These are phyloP conservation scores for Discoglossus pictus DNA, from an alignment of 2,797 vertebrate species.

Conservation along the genomic window DNA sequence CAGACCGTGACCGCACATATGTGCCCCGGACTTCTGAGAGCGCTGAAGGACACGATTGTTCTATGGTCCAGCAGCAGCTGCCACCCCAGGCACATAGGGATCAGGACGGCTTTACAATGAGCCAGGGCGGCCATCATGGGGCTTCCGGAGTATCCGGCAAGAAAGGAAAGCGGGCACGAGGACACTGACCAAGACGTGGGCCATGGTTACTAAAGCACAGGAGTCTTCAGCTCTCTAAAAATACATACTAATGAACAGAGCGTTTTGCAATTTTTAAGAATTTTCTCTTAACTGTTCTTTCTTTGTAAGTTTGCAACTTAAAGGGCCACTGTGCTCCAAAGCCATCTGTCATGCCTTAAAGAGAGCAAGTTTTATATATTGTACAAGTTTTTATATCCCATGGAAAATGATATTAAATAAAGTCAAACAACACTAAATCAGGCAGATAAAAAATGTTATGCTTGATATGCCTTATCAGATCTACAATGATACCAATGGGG, in stretches of 20 bases:
- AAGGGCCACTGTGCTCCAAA: too few species aligned
- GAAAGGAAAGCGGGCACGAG: neutral
- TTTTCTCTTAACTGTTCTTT: neutral
- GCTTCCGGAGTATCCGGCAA: neutral
- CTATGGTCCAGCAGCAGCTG: slow-evolving; percentile 16
- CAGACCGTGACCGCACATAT: slow-evolving; percentile 21
- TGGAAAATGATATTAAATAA: too few species aligned
- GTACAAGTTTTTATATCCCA: too few species aligned
- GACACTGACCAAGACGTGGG: neutral
- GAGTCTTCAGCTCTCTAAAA: neutral
- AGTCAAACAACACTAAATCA: too few species aligned
- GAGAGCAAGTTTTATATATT: too few species aligned
- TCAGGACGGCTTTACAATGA: neutral
- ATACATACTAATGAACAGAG: neutral
- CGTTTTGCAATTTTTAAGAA: neutral
- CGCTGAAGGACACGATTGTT: slow-evolving; percentile 1
- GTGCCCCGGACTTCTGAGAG: slow-evolving; percentile 2
- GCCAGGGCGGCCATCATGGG: neutral
- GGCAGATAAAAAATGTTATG: too few species aligned
- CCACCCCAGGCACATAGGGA: neutral
- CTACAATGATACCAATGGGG: too few species aligned
- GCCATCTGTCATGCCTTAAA: too few species aligned
- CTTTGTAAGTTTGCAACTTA: too few species aligned
- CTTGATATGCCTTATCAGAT: too few species aligned
- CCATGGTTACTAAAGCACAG: neutral